Evolutionary conservation across 1,140 invertebrate species (phyloP), one percentile per base, ranked within the genome.

Genomic region (Globodera rostochiensis): DNA sequence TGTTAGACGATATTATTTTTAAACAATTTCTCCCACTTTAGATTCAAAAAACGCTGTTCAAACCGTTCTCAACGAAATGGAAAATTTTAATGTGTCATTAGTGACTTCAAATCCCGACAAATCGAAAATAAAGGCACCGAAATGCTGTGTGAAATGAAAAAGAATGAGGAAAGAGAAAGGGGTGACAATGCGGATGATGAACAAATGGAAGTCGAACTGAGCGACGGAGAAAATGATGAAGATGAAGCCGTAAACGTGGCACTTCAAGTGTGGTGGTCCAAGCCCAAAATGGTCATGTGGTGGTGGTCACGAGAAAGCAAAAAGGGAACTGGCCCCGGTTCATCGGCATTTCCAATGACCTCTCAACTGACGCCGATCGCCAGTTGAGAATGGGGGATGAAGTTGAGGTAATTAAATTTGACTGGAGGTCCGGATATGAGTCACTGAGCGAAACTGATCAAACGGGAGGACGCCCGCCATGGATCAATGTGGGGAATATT

Each of bases 331-430:
- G 70, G 70, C 70, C 70, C 4, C 13, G 15, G 4, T 73, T 73
- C 49, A 73, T 73, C 6, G 49, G 70, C n/a, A n/a, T 73, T n/a
- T n/a, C 70, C 45, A 73, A 73, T 21, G 70, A 73, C 15, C 49
- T 73, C 45, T n/a, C 49, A 5, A 19, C n/a, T 13, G 70, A 49
- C 15, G 70, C 45, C 19, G 50, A 53, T 6, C 70, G 49, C 21
- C 13, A 73, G 49, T 6, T 49, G 70, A 15, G 45, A 15, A 21
- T 73, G 45, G 70, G 70, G 6, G 70, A 73, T 73, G 70, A 73
- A 73, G 49, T 73, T n/a, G 45, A 49, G n/a, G 70, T 73, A 0
- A n/a, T 49, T 15, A 73, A 13, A 13, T 73, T 73, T 7, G 15
- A 46, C 6, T 73, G 70, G 70, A 73, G 70, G n/a, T 15, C 13